Percentiles rank a stretch among this genome's conserved stretches.
phyloP scores from a whole-genome alignment of 1,140 invertebrate species.

The Tetranychus cinnabarinus region DNA sequence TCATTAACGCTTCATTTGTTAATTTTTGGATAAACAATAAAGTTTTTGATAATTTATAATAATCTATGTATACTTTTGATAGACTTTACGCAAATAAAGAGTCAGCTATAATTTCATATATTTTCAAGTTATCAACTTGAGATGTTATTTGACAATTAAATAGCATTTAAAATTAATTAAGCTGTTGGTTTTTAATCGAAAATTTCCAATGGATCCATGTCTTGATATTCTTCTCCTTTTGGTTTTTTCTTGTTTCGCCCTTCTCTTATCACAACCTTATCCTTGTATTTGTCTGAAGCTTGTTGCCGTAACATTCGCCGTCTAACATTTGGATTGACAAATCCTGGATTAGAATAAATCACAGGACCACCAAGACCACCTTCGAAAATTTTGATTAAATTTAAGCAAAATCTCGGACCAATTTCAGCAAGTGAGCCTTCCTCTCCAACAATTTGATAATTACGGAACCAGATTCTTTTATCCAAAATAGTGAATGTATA shows the following conservation, averaged over 20 bases:
- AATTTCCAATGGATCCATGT: slow-evolving; percentile 4
- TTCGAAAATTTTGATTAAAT: slow-evolving; percentile 76
- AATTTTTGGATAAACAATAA: too few relatives aligned
- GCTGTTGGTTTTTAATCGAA: too few relatives aligned
- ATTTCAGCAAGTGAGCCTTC: slow-evolving; percentile 86
- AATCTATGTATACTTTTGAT: too few relatives aligned
- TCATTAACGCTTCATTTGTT: too few relatives aligned
- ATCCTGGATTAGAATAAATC: slow-evolving; percentile 79
- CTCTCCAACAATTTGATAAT: slow-evolving; percentile 92
- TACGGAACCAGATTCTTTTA: slow-evolving; percentile 90
- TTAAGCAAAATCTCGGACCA: slow-evolving; percentile 68
- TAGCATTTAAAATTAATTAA: too few relatives aligned
- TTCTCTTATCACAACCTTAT: slow-evolving; percentile 49
- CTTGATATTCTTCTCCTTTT: slow-evolving; percentile 18
- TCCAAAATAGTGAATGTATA: slow-evolving; percentile 78
- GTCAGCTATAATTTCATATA: too few relatives aligned
- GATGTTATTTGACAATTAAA: too few relatives aligned
- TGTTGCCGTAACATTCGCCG: slow-evolving; percentile 29
- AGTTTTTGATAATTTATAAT: too few relatives aligned
- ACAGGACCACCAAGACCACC: slow-evolving; percentile 78
- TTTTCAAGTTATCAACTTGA: too few relatives aligned
- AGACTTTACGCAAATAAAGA: too few relatives aligned
- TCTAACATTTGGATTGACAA: slow-evolving; percentile 66
- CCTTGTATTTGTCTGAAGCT: slow-evolving; percentile 47
- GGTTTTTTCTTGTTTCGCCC: slow-evolving; percentile 41